Percentiles rank a stretch among this genome's conserved stretches.
phyloP scores from a whole-genome alignment of 2,888 invertebrate genomes.

The Caenorhabditis auriculariae region DNA sequence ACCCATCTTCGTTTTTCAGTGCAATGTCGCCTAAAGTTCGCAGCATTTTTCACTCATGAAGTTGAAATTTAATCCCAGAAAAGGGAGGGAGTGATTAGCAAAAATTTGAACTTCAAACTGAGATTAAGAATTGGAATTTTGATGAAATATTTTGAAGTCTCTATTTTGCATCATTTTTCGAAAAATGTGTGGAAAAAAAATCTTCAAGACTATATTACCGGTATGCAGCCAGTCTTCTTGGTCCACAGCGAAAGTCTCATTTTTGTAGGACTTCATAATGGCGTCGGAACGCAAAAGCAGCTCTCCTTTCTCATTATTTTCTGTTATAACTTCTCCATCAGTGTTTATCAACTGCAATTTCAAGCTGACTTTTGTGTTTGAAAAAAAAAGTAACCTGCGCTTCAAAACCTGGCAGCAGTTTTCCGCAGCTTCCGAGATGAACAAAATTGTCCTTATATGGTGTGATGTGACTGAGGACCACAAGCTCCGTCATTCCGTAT shows the following conservation, averaged over 20 bases:
- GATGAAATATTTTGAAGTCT: background rate
- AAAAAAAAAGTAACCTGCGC: slow-evolving; percentile 19
- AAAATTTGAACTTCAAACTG: too few species aligned
- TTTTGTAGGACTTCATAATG: slow-evolving; percentile 77
- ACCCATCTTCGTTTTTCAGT: slow-evolving; percentile 77
- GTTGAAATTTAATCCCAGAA: too few species aligned
- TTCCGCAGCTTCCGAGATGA: slow-evolving; percentile 43
- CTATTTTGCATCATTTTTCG: too few species aligned
- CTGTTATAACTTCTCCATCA: slow-evolving; percentile 68
- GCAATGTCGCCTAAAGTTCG: slow-evolving; percentile 79
- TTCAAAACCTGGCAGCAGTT: slow-evolving; percentile 46
- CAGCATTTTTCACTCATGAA: too few species aligned
- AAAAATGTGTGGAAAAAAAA: background rate
- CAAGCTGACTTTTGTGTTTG: background rate
- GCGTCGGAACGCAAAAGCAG: slow-evolving; percentile 80
- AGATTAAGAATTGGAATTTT: too few species aligned
- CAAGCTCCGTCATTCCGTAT: slow-evolving; percentile 56
- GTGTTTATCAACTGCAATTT: slow-evolving; percentile 10
- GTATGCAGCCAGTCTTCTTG: slow-evolving; percentile 78
- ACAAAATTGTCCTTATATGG: slow-evolving; percentile 25
- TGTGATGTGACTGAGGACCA: slow-evolving; percentile 45
- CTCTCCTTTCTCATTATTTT: slow-evolving; percentile 76
- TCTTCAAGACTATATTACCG: slow-evolving; percentile 47
- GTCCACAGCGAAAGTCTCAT: slow-evolving; percentile 68
- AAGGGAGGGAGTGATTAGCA: too few species aligned